Base-by-base conservation (phyloP, 92 coral and sea anemone species). In the Epizoanthus scotinus region DNA sequence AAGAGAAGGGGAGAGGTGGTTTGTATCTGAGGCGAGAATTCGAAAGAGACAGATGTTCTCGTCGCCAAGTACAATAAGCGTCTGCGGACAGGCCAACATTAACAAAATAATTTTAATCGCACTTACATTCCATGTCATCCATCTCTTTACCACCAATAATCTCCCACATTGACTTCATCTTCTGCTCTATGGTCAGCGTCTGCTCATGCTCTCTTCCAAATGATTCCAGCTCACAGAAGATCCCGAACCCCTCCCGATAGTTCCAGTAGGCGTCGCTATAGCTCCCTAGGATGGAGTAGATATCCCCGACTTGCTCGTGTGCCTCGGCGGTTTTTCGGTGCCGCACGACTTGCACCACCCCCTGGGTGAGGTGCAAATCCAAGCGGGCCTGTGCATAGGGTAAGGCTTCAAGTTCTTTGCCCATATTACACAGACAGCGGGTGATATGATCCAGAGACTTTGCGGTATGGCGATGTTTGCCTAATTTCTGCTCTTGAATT, bases 121-220 rank as follows among this genome's bases (percentile, higher is more conserved):
- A 70, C 78, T 73, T 73, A 73, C 78, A 73, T 73, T 73, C 78
- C 25, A 73, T 31, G 19, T 73, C 65, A 20, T 73, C 78, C 31
- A 73, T 8, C 19, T 42, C 42, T 53, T 73, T 63, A 17, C 78
- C 78, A 27, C 78, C 78, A 55, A 73, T 73, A 17, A 54, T 19
- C 50, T 73, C 49, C 78, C 78, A 73, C 78, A 73, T 73, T 6
- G 78, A 73, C 31, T 7, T 0, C 78, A 73, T 55, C 50, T 73
- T 73, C 8, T n/a, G 26, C n/a, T 29, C 78, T 7, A 29, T 28
- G 10, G 29, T 21, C 25, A 28, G 55, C 57, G 78, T 53, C 26
- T 28, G 58, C 31, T 73, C 78, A 44, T 73, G 78, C 15, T 55
- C 27, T 29, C 65, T 28, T 17, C 78, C 78, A 8, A 17, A 72